phyloP scores from a whole-genome alignment of 1,140 invertebrate species.

The Argopecten irradians region DNA sequence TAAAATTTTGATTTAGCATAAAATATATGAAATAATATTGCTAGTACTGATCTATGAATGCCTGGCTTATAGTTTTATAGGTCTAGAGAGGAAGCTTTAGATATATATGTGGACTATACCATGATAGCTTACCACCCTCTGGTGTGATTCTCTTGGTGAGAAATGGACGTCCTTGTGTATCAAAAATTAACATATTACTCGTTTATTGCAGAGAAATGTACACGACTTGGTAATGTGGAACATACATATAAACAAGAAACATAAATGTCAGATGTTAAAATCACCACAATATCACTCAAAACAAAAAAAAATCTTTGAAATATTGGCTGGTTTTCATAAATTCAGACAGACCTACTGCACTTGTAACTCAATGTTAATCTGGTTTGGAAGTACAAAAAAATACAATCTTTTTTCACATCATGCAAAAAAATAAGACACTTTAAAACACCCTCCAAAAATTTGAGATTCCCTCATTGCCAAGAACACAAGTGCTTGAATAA shows the following conservation, averaged over 20 bases:
- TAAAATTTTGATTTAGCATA: no score
- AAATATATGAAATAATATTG: neutral
- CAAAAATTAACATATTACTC: neutral
- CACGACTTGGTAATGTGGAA: neutral
- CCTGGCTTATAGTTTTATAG: neutral
- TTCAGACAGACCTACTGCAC: no score
- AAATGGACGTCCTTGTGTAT: slow-evolving; percentile 1
- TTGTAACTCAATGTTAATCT: no score
- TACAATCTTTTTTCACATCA: no score
- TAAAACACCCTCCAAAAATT: no score
- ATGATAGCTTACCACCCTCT: neutral
- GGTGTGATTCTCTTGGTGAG: slow-evolving; percentile 6
- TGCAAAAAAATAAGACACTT: no score
- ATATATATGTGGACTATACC: slow-evolving; percentile 3
- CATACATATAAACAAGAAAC: neutral
- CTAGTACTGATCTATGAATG: neutral
- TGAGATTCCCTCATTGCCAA: neutral
- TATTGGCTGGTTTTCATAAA: no score
- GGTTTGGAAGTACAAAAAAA: no score
- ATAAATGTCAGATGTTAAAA: neutral
- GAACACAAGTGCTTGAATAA: neutral
- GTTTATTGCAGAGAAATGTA: neutral
- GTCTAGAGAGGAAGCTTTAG: neutral
- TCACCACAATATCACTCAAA: no score
- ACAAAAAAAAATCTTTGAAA: no score